Conservation (phyloP, 2,797 vertebrate genomes). For the Sebastes ruberrimus region DNA sequence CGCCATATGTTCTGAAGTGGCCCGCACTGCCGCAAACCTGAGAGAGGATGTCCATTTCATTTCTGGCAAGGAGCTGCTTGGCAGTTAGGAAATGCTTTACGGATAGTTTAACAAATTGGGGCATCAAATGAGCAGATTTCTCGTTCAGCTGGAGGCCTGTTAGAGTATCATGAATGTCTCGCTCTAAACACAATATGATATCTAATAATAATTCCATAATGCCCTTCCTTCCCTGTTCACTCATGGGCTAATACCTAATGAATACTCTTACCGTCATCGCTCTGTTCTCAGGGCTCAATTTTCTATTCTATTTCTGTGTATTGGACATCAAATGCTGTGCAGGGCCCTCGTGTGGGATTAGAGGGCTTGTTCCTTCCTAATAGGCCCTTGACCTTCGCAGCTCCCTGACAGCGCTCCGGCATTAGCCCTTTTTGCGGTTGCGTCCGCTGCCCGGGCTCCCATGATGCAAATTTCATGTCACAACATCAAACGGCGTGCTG, state of each 20-base stretch:
- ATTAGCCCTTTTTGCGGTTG: slow-evolving; percentile 80
- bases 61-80: slow-evolving; percentile 1
- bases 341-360: slow-evolving; percentile 75
- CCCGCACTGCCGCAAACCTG: neutral
- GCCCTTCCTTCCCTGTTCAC: slow-evolving; percentile 33
- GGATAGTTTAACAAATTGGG: slow-evolving; percentile 4
- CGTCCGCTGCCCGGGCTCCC: slow-evolving; percentile 79
- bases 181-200: slow-evolving; percentile 34
- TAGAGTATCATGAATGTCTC: slow-evolving; percentile 21
- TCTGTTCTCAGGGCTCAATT: slow-evolving; percentile 64
- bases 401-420: slow-evolving; percentile 81
- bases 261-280: slow-evolving; percentile 50
- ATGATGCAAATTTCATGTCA: slow-evolving; percentile 93
- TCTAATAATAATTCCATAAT: slow-evolving; percentile 50
- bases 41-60: slow-evolving; percentile 14
- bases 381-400: slow-evolving; percentile 88
- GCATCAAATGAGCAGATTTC: neutral
- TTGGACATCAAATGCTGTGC: slow-evolving; percentile 73
- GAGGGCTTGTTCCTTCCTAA: slow-evolving; percentile 79
- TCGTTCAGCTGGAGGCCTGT: neutral
- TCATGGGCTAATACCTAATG: slow-evolving; percentile 50
- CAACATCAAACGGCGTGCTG: slow-evolving; percentile 89
- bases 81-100: neutral
- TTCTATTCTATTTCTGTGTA: slow-evolving; percentile 70
- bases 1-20: slow-evolving; percentile 55